Evolutionary conservation across 2,797 vertebrate species (phyloP).

Genomic region (Mus spretus): DNA sequence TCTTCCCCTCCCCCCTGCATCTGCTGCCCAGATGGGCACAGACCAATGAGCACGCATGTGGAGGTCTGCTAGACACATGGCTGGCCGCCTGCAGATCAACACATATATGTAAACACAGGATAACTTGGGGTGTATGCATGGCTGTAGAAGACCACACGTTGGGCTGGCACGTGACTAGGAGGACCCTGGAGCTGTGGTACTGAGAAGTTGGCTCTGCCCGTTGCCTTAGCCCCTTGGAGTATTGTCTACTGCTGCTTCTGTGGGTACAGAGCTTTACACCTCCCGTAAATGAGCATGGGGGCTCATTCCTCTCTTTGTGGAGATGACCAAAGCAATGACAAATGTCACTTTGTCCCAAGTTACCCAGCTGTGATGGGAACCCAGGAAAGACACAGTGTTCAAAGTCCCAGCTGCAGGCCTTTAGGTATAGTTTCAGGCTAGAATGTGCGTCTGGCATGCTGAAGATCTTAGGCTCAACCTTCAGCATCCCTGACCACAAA

Average conservation of each 20-base stretch:
- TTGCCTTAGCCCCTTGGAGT: background rate
- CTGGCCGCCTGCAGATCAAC: conserved; percentile 33
- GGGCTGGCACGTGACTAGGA: background rate
- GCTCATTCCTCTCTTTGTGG: background rate
- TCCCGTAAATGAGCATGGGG: background rate
- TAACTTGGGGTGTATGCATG: background rate
- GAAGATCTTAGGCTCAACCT: background rate
- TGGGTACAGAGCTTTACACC: background rate
- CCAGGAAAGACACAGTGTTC: background rate
- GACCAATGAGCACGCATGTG: conserved; percentile 51
- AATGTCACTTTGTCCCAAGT: conserved; percentile 22
- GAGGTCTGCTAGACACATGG: conserved; percentile 70
- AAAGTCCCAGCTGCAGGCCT: background rate
- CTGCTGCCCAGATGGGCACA: conserved; percentile 76
- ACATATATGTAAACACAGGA: conserved; percentile 19
- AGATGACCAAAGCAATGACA: background rate
- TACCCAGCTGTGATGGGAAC: background rate
- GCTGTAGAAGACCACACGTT: background rate
- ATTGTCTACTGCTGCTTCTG: background rate
- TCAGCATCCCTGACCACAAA: background rate
- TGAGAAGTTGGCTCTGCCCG: background rate
- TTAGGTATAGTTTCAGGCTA: background rate
- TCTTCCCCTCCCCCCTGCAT: conserved; percentile 81
- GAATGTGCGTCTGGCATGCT: background rate
- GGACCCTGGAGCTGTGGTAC: background rate